Percentiles rank a stretch among this genome's conserved stretches.
phyloP scores from a whole-genome alignment of 2,888 invertebrate species.

The Nemapogon koenigi region DNA sequence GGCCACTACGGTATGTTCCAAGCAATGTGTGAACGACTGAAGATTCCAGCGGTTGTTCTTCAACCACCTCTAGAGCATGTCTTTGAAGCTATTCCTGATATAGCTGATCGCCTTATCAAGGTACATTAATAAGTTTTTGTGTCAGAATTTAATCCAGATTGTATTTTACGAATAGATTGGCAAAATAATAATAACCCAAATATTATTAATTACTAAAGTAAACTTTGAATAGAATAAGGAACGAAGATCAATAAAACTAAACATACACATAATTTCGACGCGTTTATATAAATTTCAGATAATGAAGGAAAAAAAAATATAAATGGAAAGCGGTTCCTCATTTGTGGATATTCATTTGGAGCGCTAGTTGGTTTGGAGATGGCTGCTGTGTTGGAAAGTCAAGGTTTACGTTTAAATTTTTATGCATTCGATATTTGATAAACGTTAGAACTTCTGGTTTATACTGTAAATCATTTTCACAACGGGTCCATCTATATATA shows the following conservation, averaged over 20 bases:
- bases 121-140: too few species aligned
- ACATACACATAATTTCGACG: too few species aligned
- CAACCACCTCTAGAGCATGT: slow-evolving; percentile 27
- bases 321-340: slow-evolving; percentile 23
- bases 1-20: slow-evolving; percentile 25
- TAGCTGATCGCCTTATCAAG: slow-evolving; percentile 24
- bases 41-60: slow-evolving; percentile 28
- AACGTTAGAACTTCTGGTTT: neutral
- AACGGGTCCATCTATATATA: neutral
- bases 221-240: too few species aligned
- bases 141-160: too few species aligned
- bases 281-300: slow-evolving; percentile 26
- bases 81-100: slow-evolving; percentile 22
- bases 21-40: slow-evolving; percentile 27
- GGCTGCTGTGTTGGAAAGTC: slow-evolving; percentile 30
- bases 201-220: too few species aligned
- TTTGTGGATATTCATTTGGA: slow-evolving; percentile 36
- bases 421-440: too few species aligned
- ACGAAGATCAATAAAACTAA: too few species aligned
- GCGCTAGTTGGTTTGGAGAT: slow-evolving; percentile 30
- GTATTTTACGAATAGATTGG: too few species aligned
- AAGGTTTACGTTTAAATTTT: too few species aligned
- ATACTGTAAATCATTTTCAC: too few species aligned
- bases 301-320: slow-evolving; percentile 24
- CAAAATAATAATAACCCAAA: too few species aligned